These are phyloP conservation scores for Oncorhynchus kisutch DNA, from an alignment of 2,113 vertebrate species.

Conservation along the genomic window DNA sequence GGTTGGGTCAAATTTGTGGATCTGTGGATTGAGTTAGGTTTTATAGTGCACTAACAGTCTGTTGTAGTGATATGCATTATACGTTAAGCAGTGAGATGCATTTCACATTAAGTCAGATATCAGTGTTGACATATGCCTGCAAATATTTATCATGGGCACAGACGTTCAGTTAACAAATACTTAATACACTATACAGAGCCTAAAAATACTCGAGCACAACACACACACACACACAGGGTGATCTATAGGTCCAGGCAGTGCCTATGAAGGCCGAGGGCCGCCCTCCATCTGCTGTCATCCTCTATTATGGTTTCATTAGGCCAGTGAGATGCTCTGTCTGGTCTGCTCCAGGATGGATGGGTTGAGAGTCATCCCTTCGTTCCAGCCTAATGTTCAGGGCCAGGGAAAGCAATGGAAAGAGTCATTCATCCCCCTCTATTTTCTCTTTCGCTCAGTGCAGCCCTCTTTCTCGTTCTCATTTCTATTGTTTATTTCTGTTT, in stretches of 20 bases:
- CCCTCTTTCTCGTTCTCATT: not conserved
- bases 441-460: conserved; percentile 14
- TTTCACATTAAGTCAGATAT: too few relatives aligned
- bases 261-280: conserved; percentile 20
- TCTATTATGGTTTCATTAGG: conserved; percentile 58
- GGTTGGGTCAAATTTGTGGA: conserved; percentile 5
- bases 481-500: not conserved
- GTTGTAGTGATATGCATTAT: conserved; percentile 32
- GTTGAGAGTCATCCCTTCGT: conserved; percentile 35
- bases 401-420: conserved; percentile 11
- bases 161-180: too few relatives aligned
- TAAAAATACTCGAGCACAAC: not conserved
- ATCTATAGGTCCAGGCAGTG: conserved; percentile 17
- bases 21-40: too few relatives aligned
- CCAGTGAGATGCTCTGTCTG: conserved; percentile 25
- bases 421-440: conserved; percentile 38
- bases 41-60: too few relatives aligned
- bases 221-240: conserved; percentile 6
- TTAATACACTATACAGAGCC: too few relatives aligned
- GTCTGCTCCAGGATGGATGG: conserved; percentile 17
- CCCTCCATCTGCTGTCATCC: conserved; percentile 41
- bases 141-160: not conserved
- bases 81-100: too few relatives aligned
- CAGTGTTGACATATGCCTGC: conserved; percentile 1
- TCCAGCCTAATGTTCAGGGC: conserved; percentile 39